A percentile compares a stretch with the other conserved stretches of the same genome.
These are phyloP conservation scores for Galeopsomyia nigrocyanea DNA, from an alignment of 2,888 invertebrate species.

Conservation along the genomic window DNA sequence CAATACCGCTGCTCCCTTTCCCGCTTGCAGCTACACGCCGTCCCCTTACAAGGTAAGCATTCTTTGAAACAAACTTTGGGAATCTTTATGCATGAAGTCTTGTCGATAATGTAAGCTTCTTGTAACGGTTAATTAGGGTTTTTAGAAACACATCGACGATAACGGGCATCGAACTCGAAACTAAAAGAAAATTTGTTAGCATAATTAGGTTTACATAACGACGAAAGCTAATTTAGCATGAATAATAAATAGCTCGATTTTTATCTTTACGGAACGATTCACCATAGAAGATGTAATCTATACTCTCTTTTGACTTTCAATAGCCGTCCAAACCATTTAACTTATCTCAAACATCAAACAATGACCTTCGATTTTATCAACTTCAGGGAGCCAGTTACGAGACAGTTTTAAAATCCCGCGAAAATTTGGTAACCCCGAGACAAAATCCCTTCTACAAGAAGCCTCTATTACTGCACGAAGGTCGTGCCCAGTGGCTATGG, in stretches of 20 bases:
- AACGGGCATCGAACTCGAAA: too few species aligned
- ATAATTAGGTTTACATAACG: too few species aligned
- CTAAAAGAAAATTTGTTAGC: too few species aligned
- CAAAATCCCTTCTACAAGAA: slow-evolving; percentile 82
- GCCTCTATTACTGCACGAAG: slow-evolving; percentile 87
- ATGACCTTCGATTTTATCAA: neutral
- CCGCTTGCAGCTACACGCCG: slow-evolving; percentile 50
- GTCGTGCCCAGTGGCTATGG: slow-evolving; percentile 93
- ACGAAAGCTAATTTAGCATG: too few species aligned
- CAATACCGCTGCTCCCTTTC: slow-evolving; percentile 33
- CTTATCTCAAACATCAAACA: slow-evolving; percentile 13
- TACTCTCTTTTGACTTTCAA: too few species aligned
- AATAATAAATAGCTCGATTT: too few species aligned
- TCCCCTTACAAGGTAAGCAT: slow-evolving; percentile 51
- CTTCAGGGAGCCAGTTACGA: slow-evolving; percentile 72
- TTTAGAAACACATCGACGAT: too few species aligned
- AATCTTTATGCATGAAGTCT: neutral
- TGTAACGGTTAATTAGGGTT: too few species aligned
- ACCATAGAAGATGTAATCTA: too few species aligned
- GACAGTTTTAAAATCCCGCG: slow-evolving; percentile 73
- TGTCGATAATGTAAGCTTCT: too few species aligned
- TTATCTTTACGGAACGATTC: too few species aligned
- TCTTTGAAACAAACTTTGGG: neutral
- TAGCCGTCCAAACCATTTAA: neutral
- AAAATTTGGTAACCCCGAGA: slow-evolving; percentile 78